Base-by-base conservation (phyloP, 1,140 invertebrate species). In the Drosophila pseudoananassae region DNA sequence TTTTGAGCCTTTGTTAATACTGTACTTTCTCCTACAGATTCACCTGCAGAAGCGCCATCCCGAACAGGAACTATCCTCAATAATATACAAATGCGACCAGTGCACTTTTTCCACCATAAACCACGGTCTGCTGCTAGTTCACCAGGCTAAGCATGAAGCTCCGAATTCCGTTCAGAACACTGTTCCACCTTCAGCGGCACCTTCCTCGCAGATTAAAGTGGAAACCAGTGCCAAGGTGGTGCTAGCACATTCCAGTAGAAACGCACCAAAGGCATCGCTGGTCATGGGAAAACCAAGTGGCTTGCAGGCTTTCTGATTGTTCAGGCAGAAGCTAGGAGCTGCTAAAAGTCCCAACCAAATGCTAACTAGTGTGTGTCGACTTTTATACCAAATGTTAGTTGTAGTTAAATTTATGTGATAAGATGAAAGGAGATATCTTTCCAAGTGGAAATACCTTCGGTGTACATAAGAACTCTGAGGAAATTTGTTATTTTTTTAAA, bases 21-120 rank as follows among this genome's bases (percentile, higher is more conserved):
- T 7, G 3, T 20, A 1, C 12, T 8, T 6, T 45, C 12, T 63
- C 12, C 1, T 45, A 12, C 43, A 92, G 91, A 87, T 78, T 76
- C 91, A 92, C 29, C 56, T 92, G 6, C 66, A 79, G 59, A 81
- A 90, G 47, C 78, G 77, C 20, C 91, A 92, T 74, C 90, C 91
- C 1, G 84, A 92, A 9, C 69, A 75, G 38, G 91, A 85, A 50
- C 63, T 90, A 2, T 78, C 85, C 12, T 55, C 64, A 0, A 76
- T 92, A 8, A 76, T 92, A 9, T 68, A 90, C 46, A 89, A 87
- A 40, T 92, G 91, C 61, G 59, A 76, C 29, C 51, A 49, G 14
- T 92, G 91, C 66, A 55, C 51, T 33, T 92, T 73, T 50, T 58
- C 81, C 1, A 92, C 87, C 70, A 84, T 92, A 27, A 92, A 92